These are phyloP conservation scores for Hafferia zeledoni DNA, from an alignment of 2,797 vertebrate species.

Conservation along the genomic window DNA sequence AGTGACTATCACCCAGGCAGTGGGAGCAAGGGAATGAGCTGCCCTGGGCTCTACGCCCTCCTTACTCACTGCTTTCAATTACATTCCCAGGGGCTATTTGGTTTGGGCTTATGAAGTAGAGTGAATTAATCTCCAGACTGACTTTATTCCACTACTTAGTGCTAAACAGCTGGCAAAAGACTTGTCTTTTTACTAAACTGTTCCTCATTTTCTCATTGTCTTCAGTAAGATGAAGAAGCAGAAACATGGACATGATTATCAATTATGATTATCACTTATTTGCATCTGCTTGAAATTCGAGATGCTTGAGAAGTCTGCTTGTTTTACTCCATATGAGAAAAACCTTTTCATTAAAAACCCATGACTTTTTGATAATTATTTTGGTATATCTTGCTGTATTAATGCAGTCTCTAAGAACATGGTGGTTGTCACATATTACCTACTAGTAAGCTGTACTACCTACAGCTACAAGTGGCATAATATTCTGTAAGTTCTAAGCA, in stretches of 20 bases:
- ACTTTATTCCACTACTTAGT: not conserved
- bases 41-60: accelerated
- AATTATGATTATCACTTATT: not conserved
- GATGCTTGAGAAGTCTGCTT: not conserved
- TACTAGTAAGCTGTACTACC: not conserved
- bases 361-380: not conserved
- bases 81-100: not conserved
- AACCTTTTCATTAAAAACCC: not conserved
- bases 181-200: not conserved
- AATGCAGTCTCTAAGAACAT: not conserved
- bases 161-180: not conserved
- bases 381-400: not conserved
- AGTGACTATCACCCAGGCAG: not conserved
- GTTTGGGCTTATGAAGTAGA: not conserved
- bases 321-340: not conserved
- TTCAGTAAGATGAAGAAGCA: not conserved
- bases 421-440: not conserved
- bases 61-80: not conserved
- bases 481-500: not conserved
- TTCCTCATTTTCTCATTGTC: not conserved
- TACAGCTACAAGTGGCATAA: not conserved
- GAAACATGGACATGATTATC: not conserved
- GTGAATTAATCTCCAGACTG: slow-evolving; percentile 25
- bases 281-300: slow-evolving; percentile 1
- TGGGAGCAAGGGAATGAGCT: not conserved